Conservation (phyloP, 2,797 vertebrate genomes). For the Nannoperca obscura region DNA sequence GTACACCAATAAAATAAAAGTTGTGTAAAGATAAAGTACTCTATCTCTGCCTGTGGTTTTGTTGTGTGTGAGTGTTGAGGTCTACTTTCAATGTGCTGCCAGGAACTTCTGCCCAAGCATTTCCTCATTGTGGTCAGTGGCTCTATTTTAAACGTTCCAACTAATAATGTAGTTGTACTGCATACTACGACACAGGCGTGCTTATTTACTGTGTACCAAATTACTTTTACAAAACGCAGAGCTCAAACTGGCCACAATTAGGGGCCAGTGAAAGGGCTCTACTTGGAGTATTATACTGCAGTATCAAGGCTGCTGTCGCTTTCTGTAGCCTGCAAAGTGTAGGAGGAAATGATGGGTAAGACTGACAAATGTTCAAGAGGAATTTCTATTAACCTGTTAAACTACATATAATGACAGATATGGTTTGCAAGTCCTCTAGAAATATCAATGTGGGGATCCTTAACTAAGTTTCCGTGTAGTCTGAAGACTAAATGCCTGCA, state of each 20-base stretch:
- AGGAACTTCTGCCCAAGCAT: background rate
- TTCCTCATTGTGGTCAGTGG: slow-evolving; percentile 12
- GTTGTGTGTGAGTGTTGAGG: background rate
- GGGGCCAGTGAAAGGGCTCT: background rate
- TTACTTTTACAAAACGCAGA: slow-evolving; percentile 19
- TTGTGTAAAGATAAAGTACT: slow-evolving; percentile 68
- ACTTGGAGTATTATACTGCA: background rate
- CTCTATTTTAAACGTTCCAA: slow-evolving; percentile 18
- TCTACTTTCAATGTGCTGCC: background rate
- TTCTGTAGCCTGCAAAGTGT: background rate
- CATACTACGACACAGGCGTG: background rate
- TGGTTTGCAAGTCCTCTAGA: slow-evolving; percentile 16
- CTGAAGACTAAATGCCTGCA: slow-evolving; percentile 11
- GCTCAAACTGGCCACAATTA: slow-evolving; percentile 2
- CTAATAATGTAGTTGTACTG: slow-evolving; percentile 5
- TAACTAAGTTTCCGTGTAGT: slow-evolving; percentile 6
- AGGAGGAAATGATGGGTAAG: background rate
- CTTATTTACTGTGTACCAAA: slow-evolving; percentile 29
- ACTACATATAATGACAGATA: background rate
- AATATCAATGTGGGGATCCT: background rate
- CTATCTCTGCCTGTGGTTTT: background rate
- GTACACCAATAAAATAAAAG: slow-evolving; percentile 85
- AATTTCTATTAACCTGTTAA: background rate
- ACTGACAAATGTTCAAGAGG: background rate
- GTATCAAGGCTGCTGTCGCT: slow-evolving; percentile 6